Percentiles rank a stretch among this genome's conserved stretches.
Conservation (phyloP, 2,113 vertebrate genomes). For the Heterocephalus glaber region DNA sequence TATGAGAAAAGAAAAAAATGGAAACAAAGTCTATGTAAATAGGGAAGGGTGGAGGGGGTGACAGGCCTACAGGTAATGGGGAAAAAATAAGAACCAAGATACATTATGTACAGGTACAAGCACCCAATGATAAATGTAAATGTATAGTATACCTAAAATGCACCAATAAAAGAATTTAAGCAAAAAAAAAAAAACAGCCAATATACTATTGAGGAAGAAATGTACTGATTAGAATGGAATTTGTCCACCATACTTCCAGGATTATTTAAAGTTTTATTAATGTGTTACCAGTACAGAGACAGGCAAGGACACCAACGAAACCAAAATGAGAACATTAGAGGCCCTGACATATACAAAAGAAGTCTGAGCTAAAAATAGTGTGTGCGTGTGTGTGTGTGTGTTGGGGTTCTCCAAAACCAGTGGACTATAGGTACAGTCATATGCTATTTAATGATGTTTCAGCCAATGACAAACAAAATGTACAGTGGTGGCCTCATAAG, state of each 20-base stretch:
- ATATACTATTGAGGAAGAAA: background rate
- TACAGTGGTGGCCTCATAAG: no score
- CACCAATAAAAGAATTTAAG: no score
- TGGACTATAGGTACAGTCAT: background rate
- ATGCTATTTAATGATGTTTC: background rate
- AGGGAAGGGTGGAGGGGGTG: no score
- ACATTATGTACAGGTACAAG: no score
- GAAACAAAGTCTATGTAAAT: no score
- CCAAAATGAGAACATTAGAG: constrained; percentile 1
- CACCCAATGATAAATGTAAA: no score
- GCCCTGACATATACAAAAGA: background rate
- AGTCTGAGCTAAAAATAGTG: background rate
- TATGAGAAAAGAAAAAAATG: no score
- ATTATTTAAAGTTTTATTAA: constrained; percentile 14
- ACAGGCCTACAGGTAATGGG: no score
- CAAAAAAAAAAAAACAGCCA: background rate
- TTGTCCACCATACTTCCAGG: background rate
- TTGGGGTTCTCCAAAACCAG: background rate
- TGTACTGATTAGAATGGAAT: background rate
- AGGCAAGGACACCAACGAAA: background rate
- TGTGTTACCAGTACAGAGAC: background rate
- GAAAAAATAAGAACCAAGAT: no score
- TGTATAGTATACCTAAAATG: no score
- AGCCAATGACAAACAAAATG: background rate
- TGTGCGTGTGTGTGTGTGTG: background rate